These are phyloP conservation scores for Heptranchias perlo DNA, from an alignment of 2,113 vertebrate genomes.

Conservation along the genomic window DNA sequence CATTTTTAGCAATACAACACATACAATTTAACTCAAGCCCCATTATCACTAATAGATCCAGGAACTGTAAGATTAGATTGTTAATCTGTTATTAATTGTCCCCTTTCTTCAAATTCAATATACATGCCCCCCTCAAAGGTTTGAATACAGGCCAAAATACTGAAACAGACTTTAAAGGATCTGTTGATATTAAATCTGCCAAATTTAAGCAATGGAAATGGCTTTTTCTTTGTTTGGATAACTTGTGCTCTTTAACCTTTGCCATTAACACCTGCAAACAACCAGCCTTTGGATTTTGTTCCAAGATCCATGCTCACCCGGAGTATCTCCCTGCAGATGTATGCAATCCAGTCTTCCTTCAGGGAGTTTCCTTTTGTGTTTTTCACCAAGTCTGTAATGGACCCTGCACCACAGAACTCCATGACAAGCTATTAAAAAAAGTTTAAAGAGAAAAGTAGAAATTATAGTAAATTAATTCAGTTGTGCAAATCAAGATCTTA, in stretches of 20 bases:
- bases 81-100: background rate
- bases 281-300: background rate
- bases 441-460: background rate
- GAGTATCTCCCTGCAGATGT: constrained; percentile 95
- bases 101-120: constrained; percentile 20
- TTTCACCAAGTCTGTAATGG: constrained; percentile 97
- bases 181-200: background rate
- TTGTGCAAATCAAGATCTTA: background rate
- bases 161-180: background rate
- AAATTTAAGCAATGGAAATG: background rate
- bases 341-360: constrained; percentile 99
- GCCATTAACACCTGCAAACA: background rate
- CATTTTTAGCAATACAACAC: background rate
- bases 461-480: background rate
- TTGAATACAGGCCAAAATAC: background rate
- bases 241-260: background rate
- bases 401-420: constrained; percentile 97
- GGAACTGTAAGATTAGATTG: background rate
- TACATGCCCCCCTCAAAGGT: background rate
- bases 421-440: constrained; percentile 76
- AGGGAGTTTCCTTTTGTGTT: constrained; percentile 95
- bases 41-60: background rate
- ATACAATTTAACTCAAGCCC: background rate
- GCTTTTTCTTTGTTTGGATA: background rate
- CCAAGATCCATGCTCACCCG: constrained; percentile 59